Conservation (phyloP, 2,113 vertebrate genomes). For the western clawed frog (Xenopus tropicalis) region UCB_Xtro_10.0 CM004451.2:40975501-40976000, state of each 20-base stretch:
- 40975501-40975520: too few species aligned
- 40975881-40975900: too few species aligned
- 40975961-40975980: too few species aligned
- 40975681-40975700: slow-evolving; percentile 43
- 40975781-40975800: slow-evolving; percentile 53
- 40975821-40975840: slow-evolving; percentile 66
- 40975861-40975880: background rate
- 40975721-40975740: slow-evolving; percentile 57
- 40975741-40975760: slow-evolving; percentile 60
- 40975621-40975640: slow-evolving; percentile 48
- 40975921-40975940: too few species aligned
- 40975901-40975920: too few species aligned
- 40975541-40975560: too few species aligned
- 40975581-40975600: too few species aligned
- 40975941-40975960: too few species aligned
- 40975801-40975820: slow-evolving; percentile 64
- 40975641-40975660: slow-evolving; percentile 57
- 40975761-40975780: slow-evolving; percentile 73
- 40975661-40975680: slow-evolving; percentile 43
- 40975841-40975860: slow-evolving; percentile 57
- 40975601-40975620: too few species aligned
- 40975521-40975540: too few species aligned
- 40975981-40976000: too few species aligned
- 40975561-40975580: too few species aligned
- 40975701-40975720: slow-evolving; percentile 19